These are phyloP conservation scores for Sepiola atlantica DNA, from an alignment of 2,888 invertebrate genomes.

Conservation along the genomic window DNA sequence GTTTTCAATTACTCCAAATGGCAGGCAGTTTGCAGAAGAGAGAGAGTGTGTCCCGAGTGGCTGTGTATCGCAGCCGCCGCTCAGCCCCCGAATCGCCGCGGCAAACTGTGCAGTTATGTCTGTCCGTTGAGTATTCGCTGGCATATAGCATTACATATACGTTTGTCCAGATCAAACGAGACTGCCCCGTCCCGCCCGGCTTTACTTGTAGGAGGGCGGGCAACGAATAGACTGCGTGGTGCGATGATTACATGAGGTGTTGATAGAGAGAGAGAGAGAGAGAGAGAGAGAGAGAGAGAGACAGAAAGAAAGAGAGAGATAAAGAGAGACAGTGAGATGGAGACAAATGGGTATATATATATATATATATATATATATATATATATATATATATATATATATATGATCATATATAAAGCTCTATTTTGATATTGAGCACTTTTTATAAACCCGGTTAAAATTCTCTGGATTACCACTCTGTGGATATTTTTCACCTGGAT, in stretches of 20 bases:
- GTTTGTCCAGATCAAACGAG: neutral
- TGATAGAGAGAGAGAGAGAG: neutral
- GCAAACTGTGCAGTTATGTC: neutral
- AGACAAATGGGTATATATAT: too few relatives aligned
- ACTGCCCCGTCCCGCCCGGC: neutral
- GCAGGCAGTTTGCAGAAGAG: neutral
- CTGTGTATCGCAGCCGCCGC: neutral
- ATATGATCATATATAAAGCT: too few relatives aligned
- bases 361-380: too few relatives aligned
- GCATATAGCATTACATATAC: neutral
- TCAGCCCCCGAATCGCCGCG: too few relatives aligned
- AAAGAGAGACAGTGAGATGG: neutral
- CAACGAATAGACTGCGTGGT: neutral
- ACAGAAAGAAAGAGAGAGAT: neutral
- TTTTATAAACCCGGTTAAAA: too few relatives aligned
- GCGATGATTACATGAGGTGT: neutral
- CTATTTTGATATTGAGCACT: too few relatives aligned
- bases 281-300: neutral
- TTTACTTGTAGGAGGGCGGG: neutral
- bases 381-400: too few relatives aligned
- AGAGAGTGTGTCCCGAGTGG: neutral
- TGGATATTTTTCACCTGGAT: too few relatives aligned
- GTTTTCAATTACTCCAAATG: neutral
- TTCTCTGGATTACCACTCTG: too few relatives aligned
- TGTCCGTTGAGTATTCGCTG: neutral